Percentiles rank a stretch among this genome's conserved stretches.
Evolutionary conservation across 2,113 vertebrate genomes (phyloP).

Genomic region (Panthera tigris): DNA sequence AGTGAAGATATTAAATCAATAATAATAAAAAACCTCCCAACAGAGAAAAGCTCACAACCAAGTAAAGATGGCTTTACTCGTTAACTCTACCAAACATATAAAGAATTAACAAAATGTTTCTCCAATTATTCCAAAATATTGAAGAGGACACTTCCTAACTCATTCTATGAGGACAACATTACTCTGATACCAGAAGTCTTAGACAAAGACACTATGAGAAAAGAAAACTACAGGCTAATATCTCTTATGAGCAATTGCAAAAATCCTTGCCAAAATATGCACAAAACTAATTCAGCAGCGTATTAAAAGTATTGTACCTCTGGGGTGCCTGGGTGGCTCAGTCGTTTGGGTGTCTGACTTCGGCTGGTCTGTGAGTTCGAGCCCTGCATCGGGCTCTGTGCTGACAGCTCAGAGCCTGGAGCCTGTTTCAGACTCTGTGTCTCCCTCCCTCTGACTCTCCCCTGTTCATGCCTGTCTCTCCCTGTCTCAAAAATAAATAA

Average conservation of each 20-base stretch:
- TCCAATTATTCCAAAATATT: neutral
- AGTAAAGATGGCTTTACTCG: neutral
- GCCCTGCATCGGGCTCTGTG: too few relatives aligned
- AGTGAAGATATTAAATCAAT: neutral
- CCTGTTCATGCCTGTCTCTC: too few relatives aligned
- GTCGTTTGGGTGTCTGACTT: too few relatives aligned
- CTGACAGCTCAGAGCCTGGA: too few relatives aligned
- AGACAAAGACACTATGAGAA: neutral
- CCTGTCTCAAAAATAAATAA: too few relatives aligned
- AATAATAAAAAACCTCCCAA: neutral
- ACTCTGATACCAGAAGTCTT: neutral
- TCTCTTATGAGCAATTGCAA: neutral
- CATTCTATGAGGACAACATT: neutral
- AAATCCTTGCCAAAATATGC: neutral
- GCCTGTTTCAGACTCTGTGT: too few relatives aligned
- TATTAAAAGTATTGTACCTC: neutral
- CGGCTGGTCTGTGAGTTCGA: too few relatives aligned
- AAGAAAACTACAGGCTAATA: neutral
- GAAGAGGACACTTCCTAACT: neutral
- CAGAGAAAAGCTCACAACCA: neutral
- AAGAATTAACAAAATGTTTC: neutral
- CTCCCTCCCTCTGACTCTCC: too few relatives aligned
- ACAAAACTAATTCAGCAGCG: neutral
- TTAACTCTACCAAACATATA: neutral
- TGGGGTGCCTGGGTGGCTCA: too few relatives aligned